Conservation (phyloP, 2,113 vertebrate genomes). For the Oreochromis spilurus region DNA sequence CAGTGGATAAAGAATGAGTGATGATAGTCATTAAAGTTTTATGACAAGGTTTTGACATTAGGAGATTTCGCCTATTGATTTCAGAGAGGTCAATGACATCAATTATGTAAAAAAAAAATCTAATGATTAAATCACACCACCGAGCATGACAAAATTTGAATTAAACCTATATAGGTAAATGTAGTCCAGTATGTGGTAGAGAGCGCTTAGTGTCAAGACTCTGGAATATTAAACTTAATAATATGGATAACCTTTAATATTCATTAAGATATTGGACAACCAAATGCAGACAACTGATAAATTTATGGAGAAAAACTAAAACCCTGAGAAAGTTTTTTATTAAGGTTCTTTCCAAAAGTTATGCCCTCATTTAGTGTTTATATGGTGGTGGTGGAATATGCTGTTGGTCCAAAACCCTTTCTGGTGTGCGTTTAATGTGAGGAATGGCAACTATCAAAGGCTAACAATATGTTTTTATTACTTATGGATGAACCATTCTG, state of each 20-base stretch:
- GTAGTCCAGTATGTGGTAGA: not conserved
- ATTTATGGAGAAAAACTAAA: not conserved
- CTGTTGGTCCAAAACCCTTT: not conserved
- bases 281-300: not conserved
- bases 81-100: conserved; percentile 40
- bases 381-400: not conserved
- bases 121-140: conserved; percentile 39
- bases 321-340: not conserved
- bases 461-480: not conserved
- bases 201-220: not conserved
- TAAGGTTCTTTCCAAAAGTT: not conserved
- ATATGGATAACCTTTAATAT: conserved; percentile 29
- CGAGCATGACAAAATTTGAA: conserved; percentile 32
- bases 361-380: not conserved
- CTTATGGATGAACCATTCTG: not conserved
- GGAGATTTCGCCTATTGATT: conserved; percentile 56
- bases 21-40: conserved; percentile 50
- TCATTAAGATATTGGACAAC: not conserved
- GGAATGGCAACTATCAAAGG: not conserved
- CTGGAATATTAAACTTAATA: not conserved
- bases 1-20: conserved; percentile 49
- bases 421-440: not conserved
- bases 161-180: conserved; percentile 18
- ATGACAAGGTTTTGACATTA: conserved; percentile 40
- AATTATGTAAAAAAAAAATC: conserved; percentile 37